A percentile compares a stretch with the other conserved stretches of the same genome.
phyloP scores from a whole-genome alignment of 2,113 vertebrate species.

The Chlorodrepanis virens region DNA sequence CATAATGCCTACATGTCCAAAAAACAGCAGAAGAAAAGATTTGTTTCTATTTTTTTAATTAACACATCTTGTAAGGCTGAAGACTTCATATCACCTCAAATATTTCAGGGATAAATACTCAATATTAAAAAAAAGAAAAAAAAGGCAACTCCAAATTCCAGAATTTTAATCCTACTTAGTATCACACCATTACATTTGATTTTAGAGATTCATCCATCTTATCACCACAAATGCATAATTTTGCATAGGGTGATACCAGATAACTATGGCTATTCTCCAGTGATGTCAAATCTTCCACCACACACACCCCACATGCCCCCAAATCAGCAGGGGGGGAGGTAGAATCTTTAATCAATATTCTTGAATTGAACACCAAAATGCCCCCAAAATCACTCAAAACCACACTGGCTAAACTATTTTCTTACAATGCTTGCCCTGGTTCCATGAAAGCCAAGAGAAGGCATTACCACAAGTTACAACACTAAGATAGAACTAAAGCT shows the following conservation, averaged over 20 bases:
- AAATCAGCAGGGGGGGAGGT: fast-evolving
- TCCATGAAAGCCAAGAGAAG: background rate
- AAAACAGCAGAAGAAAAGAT: background rate
- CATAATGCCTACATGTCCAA: background rate
- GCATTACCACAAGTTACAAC: background rate
- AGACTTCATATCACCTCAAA: background rate
- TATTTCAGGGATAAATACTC: background rate
- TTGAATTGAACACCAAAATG: background rate
- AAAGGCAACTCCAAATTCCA: background rate
- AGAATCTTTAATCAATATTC: background rate
- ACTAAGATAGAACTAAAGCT: background rate
- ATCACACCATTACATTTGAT: background rate
- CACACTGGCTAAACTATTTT: background rate
- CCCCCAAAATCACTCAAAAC: background rate
- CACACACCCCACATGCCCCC: too few species aligned
- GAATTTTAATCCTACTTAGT: background rate
- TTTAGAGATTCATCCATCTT: background rate
- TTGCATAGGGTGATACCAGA: background rate
- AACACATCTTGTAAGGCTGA: fast-evolving
- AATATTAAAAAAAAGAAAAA: background rate
- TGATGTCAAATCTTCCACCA: too few species aligned
- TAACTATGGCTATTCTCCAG: too few species aligned
- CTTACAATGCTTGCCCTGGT: background rate
- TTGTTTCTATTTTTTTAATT: background rate
- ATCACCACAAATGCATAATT: background rate